Evolutionary conservation across 2,888 invertebrate species (phyloP).

Genomic region (Sturmia bella): DNA sequence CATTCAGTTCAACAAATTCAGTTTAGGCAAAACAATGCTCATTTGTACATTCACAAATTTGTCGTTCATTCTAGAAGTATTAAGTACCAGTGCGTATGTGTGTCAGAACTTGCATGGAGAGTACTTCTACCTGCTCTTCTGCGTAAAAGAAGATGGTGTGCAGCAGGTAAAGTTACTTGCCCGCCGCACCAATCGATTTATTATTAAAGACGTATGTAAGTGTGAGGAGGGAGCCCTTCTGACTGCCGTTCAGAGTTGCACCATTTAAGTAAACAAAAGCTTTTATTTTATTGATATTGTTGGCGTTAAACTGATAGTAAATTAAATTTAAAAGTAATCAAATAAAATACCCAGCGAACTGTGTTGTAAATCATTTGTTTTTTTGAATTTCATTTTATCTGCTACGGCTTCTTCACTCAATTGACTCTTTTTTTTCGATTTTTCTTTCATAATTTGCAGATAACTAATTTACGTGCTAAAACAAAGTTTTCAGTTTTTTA

Average conservation of each 20-base stretch:
- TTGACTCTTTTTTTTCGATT: background rate
- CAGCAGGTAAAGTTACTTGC: background rate
- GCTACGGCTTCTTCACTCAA: slow-evolving; percentile 4
- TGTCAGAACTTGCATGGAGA: background rate
- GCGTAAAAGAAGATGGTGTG: background rate
- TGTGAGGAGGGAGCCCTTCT: slow-evolving; percentile 4
- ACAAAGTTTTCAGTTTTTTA: background rate
- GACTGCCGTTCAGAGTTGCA: background rate
- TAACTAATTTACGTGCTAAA: slow-evolving; percentile 13
- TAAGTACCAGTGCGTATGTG: background rate
- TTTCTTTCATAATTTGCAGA: background rate
- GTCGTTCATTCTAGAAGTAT: too few species aligned
- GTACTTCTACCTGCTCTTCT: background rate
- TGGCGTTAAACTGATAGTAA: background rate
- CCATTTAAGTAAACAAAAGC: background rate
- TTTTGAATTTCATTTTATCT: background rate
- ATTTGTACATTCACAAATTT: background rate
- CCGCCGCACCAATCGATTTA: background rate
- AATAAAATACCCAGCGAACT: slow-evolving; percentile 1
- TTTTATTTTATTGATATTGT: background rate
- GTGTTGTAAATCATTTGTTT: slow-evolving; percentile 57
- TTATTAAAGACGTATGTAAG: background rate
- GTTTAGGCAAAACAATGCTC: background rate
- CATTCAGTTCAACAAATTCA: slow-evolving; percentile 27
- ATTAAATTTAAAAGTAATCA: background rate